Evolutionary conservation across 2,888 invertebrate genomes (phyloP).

Genomic region (Diogma glabrata): DNA sequence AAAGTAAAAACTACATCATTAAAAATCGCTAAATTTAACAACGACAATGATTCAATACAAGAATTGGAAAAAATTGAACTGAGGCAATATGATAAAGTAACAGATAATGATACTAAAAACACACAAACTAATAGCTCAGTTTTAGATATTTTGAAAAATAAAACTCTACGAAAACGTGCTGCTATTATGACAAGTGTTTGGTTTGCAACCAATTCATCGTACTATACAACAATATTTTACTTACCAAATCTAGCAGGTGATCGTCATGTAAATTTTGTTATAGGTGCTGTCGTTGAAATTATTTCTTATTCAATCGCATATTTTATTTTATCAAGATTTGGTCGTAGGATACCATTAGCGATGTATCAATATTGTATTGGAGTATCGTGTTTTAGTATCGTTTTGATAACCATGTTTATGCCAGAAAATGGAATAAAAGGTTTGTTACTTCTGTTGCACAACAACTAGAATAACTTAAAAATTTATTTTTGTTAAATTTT

Average conservation of each 20-base stretch:
- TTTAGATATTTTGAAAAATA: constrained; percentile 15
- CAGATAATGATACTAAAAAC: not conserved
- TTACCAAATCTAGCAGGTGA: constrained; percentile 35
- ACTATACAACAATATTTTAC: constrained; percentile 35
- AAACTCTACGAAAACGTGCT: constrained; percentile 19
- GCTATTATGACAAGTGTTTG: constrained; percentile 23
- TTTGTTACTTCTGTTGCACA: too few species aligned
- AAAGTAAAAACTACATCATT: constrained; percentile 29
- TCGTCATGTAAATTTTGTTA: constrained; percentile 37
- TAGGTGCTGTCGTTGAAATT: constrained; percentile 39
- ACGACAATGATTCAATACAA: constrained; percentile 16
- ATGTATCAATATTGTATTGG: constrained; percentile 34
- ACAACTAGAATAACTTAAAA: not conserved
- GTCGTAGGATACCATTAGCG: constrained; percentile 35
- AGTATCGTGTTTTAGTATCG: constrained; percentile 32
- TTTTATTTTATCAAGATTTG: constrained; percentile 32
- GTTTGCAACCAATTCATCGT: constrained; percentile 37
- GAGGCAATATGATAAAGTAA: not conserved
- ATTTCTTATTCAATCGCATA: constrained; percentile 33
- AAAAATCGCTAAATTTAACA: constrained; percentile 29
- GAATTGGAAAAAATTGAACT: constrained; percentile 16
- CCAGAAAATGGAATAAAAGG: not conserved
- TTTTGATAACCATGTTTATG: constrained; percentile 20
- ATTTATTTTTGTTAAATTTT: not conserved
- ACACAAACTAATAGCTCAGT: not conserved